These are phyloP conservation scores for Suillia variegata DNA, from an alignment of 2,888 invertebrate genomes.

Conservation along the genomic window DNA sequence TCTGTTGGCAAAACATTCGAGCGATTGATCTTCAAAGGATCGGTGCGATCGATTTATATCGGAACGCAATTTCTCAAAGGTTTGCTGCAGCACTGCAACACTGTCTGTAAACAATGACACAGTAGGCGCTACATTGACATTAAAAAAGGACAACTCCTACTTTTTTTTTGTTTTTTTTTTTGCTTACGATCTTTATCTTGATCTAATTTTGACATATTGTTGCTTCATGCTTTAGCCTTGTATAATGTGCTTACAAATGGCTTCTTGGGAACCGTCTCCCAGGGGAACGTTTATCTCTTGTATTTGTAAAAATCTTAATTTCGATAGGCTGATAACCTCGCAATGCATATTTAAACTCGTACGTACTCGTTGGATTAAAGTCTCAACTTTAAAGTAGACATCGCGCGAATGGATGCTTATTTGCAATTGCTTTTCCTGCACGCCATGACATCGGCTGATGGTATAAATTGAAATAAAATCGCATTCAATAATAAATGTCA, in stretches of 20 bases:
- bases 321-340: background rate
- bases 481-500: constrained; percentile 12
- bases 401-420: background rate
- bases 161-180: constrained; percentile 22
- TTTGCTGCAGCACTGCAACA: background rate
- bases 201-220: constrained; percentile 7
- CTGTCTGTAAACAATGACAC: constrained; percentile 45
- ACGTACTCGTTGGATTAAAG: too few species aligned
- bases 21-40: background rate
- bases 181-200: background rate
- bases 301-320: background rate
- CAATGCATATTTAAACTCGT: too few species aligned
- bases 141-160: constrained; percentile 12
- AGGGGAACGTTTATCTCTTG: background rate
- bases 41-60: background rate
- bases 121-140: constrained; percentile 45
- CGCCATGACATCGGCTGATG: background rate
- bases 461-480: constrained; percentile 11
- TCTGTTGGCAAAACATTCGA: constrained; percentile 42
- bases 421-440: background rate
- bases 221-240: constrained; percentile 8
- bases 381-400: too few species aligned
- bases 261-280: background rate
- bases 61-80: constrained; percentile 13
- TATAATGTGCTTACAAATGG: background rate